Evolutionary conservation across 2,797 vertebrate genomes (phyloP).

Genomic region (Etheostoma perlongum): DNA sequence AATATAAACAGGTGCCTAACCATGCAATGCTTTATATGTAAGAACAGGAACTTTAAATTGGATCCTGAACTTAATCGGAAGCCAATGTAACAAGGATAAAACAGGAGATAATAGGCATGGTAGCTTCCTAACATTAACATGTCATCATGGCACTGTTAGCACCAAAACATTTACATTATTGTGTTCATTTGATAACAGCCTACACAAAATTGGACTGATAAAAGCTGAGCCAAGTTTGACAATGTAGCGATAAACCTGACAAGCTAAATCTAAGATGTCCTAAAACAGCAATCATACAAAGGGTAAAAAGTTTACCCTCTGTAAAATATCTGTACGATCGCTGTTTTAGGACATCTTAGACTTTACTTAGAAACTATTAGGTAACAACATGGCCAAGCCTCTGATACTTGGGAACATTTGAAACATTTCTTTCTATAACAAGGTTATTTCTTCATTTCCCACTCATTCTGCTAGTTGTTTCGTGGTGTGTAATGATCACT

Average conservation of each 20-base stretch:
- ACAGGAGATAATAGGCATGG: slow-evolving; percentile 1
- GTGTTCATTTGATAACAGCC: background rate
- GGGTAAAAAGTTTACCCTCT: too few species aligned
- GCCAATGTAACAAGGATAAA: too few species aligned
- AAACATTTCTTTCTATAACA: background rate
- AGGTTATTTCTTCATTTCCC: background rate
- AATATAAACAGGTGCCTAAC: too few species aligned
- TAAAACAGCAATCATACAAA: background rate
- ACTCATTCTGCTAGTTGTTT: background rate
- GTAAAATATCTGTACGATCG: too few species aligned
- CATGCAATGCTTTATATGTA: too few species aligned
- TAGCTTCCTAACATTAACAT: slow-evolving; percentile 1
- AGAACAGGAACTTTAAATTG: too few species aligned
- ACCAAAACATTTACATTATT: slow-evolving; percentile 6
- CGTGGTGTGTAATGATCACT: background rate
- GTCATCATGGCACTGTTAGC: slow-evolving; percentile 3
- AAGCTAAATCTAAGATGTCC: background rate
- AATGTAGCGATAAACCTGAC: background rate
- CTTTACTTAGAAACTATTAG: background rate
- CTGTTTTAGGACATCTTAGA: too few species aligned
- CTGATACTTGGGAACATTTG: too few species aligned
- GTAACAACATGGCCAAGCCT: background rate
- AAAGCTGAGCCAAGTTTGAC: background rate
- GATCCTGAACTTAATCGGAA: too few species aligned
- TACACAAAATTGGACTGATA: background rate